phyloP scores from a whole-genome alignment of 2,888 invertebrate genomes.

The Ectropis crepuscularia region DNA sequence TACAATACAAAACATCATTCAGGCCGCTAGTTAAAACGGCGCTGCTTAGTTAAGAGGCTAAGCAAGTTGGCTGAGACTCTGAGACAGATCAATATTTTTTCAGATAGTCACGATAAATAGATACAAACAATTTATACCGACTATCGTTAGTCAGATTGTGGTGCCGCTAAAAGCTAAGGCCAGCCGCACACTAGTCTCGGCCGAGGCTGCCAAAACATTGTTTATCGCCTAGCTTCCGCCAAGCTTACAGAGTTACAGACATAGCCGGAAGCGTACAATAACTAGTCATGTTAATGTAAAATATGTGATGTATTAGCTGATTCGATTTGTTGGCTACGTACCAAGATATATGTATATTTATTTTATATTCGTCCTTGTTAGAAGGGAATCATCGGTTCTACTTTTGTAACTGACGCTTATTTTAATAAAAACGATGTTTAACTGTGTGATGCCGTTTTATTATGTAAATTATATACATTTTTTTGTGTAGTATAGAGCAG shows the following conservation, averaged over 20 bases:
- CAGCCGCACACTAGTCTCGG: no score
- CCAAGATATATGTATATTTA: slow-evolving; percentile 10
- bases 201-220: no score
- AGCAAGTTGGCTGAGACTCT: no score
- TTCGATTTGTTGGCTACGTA: slow-evolving; percentile 31
- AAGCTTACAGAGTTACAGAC: not conserved
- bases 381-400: slow-evolving; percentile 17
- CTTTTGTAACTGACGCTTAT: slow-evolving; percentile 44
- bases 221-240: not conserved
- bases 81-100: no score
- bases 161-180: no score
- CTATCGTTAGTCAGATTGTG: no score
- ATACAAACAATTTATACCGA: no score
- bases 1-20: no score
- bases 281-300: slow-evolving; percentile 18
- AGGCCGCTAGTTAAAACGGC: no score
- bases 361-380: slow-evolving; percentile 21
- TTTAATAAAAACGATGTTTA: slow-evolving; percentile 60
- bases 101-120: no score
- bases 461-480: not conserved
- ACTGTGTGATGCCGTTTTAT: slow-evolving; percentile 50
- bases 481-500: no score
- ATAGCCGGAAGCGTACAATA: slow-evolving; percentile 10
- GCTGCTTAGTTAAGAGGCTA: no score
- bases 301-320: slow-evolving; percentile 37